Base-by-base conservation (phyloP, 1,140 invertebrate species). In the Panagrolaimus sp. region DNA sequence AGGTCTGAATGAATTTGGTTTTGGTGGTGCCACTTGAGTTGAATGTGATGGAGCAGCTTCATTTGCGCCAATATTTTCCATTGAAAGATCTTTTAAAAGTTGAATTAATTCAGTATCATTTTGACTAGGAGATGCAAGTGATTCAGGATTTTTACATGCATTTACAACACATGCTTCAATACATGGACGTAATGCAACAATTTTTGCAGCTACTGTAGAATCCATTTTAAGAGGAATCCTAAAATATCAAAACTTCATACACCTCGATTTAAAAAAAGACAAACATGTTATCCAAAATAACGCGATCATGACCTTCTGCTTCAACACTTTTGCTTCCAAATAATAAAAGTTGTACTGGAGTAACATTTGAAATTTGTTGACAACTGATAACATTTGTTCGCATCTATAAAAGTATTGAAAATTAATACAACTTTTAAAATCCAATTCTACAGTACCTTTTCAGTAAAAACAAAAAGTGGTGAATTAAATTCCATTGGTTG, bases 351-450 rank as follows among this genome's bases (percentile, higher is more conserved):
- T 98, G 94, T 69, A 98, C 83, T 0, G 95, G 93, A 1, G 92
- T 89, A 1, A 97, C 90, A 92, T 97, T 96, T 0, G 92, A 93
- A 87, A 95, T 91, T 85, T 96, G 92, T 83, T 98, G 98, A 83
- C 93, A 96, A 14, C 91, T 91, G n/a, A 98, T 92, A 7, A 93
- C 92, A 73, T 91, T 87, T 0, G 94, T 97, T 65, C 94, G 88
- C 57, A 98, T 92, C 88, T 66, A 14, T 27, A 72, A 13, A 78
- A 71, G 66, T 27, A 13, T 68, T 13, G n/a, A n/a, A n/a, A n/a
- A n/a, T n/a, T n/a, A n/a, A n/a, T n/a, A n/a, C n/a, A n/a, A n/a
- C n/a, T n/a, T n/a, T n/a, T n/a, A n/a, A n/a, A n/a, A n/a, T n/a
- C n/a, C n/a, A n/a, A 14, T 20, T 20, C 8, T 44, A 5, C n/a